Percentiles rank a stretch among this genome's conserved stretches.
phyloP scores from a whole-genome alignment of 2,888 invertebrate species.

The Stomorhina lunata region DNA sequence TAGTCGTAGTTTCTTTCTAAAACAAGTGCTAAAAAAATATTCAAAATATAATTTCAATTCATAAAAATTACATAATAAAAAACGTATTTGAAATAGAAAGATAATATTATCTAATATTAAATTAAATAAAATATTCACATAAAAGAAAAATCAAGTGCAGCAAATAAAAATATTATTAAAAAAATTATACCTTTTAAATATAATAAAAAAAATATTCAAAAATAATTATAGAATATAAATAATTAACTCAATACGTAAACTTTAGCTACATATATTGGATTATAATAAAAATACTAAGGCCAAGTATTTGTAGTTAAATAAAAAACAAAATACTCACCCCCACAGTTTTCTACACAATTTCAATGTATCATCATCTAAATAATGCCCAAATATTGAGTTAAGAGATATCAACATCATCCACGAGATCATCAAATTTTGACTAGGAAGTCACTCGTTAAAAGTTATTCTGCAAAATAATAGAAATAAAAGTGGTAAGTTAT shows the following conservation, averaged over 20 bases:
- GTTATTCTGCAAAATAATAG: constrained; percentile 8
- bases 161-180: no score
- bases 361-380: constrained; percentile 49
- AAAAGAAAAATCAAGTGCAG: background rate
- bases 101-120: background rate
- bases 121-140: background rate
- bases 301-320: constrained; percentile 15
- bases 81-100: background rate
- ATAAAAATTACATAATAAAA: constrained; percentile 21
- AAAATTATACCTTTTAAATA: background rate
- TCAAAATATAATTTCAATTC: constrained; percentile 1
- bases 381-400: constrained; percentile 8
- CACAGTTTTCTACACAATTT: background rate
- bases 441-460: background rate
- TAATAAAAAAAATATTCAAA: no score
- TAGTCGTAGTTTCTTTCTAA: constrained; percentile 23
- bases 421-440: background rate
- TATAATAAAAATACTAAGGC: background rate
- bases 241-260: background rate
- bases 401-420: background rate
- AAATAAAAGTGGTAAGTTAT: constrained; percentile 35
- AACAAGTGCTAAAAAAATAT: constrained; percentile 4
- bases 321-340: background rate
- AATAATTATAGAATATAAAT: background rate
- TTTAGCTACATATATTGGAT: constrained; percentile 1